Evolutionary conservation across 2,888 invertebrate species (phyloP), one percentile per base, ranked within the genome.

Genomic region (Ecliptopera silaceata): DNA sequence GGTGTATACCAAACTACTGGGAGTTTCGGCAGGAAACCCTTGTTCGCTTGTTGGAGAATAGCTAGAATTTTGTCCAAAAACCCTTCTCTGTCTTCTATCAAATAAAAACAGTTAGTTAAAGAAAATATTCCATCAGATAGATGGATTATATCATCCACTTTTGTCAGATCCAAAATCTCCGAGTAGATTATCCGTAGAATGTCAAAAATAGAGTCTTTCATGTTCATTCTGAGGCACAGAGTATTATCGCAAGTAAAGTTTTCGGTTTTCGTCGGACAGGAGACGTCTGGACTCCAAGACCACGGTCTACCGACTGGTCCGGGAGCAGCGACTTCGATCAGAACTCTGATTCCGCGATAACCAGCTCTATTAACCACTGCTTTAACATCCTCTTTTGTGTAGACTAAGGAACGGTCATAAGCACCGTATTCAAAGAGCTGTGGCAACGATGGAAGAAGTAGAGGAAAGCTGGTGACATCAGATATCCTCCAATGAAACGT

Each of bases 401-500:
- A 96, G 8, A 94, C 92, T 75, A 94, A 92, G 10, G 94, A 93
- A 68, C 95, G 94, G 32, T 95, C 94, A 75, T 96, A 96, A 0
- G 97, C 96, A 13, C 98, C 98, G 75, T 95, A 94, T 62, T 94
- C 92, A 0, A 95, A 94, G 70, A 97, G 87, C 72, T 95, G 93
- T 0, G 96, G 96, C 49, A 94, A 91, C 45, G 92, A 88, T 8
- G 93, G 93, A 0, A 96, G 92, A 49, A 95, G 92, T 72, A 96
- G 94, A 0, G 98, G 97, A 81, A 98, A 98, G 69, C 97, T 97
- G 72, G 97, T 96, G 0, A 96, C 96, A 77, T 98, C 98, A 0
- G 95, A 94, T 44, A 96, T 92, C 68, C 96, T 95, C 98, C 98
- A 98, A 79, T 98, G 98, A 70, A 98, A 95, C 0, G 96, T 96